Evolutionary conservation across 2,113 vertebrate species (phyloP).

Genomic region (Tonatia bakeri): DNA sequence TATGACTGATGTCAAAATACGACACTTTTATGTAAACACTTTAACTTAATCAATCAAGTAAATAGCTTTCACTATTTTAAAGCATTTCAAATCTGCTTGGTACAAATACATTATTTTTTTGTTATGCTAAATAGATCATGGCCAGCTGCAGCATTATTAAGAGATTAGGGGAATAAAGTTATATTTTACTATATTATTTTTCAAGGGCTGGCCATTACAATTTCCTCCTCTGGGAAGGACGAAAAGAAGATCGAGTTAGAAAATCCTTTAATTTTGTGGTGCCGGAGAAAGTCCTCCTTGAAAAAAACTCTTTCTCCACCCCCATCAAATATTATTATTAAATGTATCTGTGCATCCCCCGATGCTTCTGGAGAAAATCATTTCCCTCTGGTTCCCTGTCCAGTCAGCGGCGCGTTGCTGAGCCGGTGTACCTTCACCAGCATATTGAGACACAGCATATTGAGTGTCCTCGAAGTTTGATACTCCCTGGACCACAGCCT

Average conservation of each 20-base stretch:
- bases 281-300: conserved; percentile 46
- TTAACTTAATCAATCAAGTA: conserved; percentile 77
- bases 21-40: conserved; percentile 75
- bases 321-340: conserved; percentile 37
- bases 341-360: neutral
- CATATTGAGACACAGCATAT: neutral
- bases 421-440: neutral
- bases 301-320: neutral
- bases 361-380: neutral
- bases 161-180: conserved; percentile 62
- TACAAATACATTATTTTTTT: conserved; percentile 62
- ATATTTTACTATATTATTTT: conserved; percentile 70
- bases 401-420: neutral
- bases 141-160: conserved; percentile 75
- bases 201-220: conserved; percentile 67
- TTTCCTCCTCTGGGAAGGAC: conserved; percentile 68
- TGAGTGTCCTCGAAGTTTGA: conserved; percentile 49
- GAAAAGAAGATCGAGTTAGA: conserved; percentile 58
- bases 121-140: conserved; percentile 67
- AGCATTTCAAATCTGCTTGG: conserved; percentile 70
- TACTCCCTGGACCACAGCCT: neutral
- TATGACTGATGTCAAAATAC: conserved; percentile 76
- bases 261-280: conserved; percentile 69
- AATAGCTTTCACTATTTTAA: conserved; percentile 75
- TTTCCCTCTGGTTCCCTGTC: neutral